Conservation (phyloP, 1,140 invertebrate species). For the Drosophila willistoni region DNA sequence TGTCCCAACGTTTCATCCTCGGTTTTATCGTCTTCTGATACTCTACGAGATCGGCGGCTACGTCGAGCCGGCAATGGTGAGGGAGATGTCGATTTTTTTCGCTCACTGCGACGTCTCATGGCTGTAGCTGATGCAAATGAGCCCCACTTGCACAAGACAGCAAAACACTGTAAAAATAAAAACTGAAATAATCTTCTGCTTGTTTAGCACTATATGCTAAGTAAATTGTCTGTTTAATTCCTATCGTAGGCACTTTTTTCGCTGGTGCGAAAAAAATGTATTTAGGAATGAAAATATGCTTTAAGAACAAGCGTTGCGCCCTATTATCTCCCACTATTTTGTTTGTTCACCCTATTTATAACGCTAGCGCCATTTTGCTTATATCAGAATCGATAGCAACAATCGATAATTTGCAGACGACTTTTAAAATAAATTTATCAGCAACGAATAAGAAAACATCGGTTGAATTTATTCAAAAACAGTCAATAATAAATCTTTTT, state of each 20-base stretch:
- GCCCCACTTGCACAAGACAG: slow-evolving; percentile 26
- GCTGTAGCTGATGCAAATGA: slow-evolving; percentile 39
- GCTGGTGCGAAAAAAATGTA: slow-evolving; percentile 4
- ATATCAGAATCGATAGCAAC: background rate
- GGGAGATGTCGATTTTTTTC: slow-evolving; percentile 78
- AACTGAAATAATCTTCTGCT: slow-evolving; percentile 49
- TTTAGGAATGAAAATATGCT: slow-evolving; percentile 2
- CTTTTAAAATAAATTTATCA: too few species aligned
- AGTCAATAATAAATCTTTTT: too few species aligned
- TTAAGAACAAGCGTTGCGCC: slow-evolving; percentile 1
- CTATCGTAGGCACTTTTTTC: slow-evolving; percentile 4
- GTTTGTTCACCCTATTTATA: background rate
- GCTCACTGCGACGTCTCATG: slow-evolving; percentile 79
- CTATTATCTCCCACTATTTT: slow-evolving; percentile 1
- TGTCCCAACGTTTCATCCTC: slow-evolving; percentile 48
- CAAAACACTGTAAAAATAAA: slow-evolving; percentile 42
- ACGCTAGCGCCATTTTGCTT: background rate
- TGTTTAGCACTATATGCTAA: slow-evolving; percentile 16
- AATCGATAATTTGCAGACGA: too few species aligned
- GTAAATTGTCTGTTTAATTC: background rate
- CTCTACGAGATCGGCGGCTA: slow-evolving; percentile 66
- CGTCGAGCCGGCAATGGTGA: slow-evolving; percentile 67
- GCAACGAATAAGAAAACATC: too few species aligned
- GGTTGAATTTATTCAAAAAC: too few species aligned
- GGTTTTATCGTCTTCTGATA: slow-evolving; percentile 62